phyloP scores from a whole-genome alignment of 2,113 vertebrate genomes.

The Laterallus jamaicensis region DNA sequence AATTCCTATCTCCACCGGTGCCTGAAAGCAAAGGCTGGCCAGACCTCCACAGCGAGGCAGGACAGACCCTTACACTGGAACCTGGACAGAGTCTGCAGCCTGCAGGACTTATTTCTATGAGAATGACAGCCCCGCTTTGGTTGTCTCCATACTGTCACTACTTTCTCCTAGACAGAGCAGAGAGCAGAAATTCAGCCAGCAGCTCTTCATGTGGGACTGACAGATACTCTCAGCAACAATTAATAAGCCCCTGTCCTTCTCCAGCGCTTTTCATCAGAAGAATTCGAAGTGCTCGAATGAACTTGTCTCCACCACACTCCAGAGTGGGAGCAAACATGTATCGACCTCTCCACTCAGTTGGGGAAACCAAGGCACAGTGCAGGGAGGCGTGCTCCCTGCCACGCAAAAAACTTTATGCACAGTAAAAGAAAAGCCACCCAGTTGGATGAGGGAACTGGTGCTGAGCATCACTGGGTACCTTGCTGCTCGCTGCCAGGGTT shows the following conservation, averaged over 20 bases:
- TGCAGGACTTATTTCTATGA: not conserved
- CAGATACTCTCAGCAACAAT: constrained; percentile 42
- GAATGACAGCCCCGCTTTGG: not conserved
- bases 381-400: not conserved
- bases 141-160: not conserved
- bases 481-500: rapidly evolving
- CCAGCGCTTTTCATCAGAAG: not conserved
- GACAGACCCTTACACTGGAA: not conserved
- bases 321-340: rapidly evolving
- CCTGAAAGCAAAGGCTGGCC: not conserved
- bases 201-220: not conserved
- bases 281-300: not conserved
- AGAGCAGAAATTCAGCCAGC: not conserved
- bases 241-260: constrained; percentile 37
- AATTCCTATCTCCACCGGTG: not conserved
- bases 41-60: not conserved
- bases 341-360: not conserved
- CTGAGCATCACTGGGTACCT: rapidly evolving
- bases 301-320: not conserved
- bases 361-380: not conserved
- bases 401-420: not conserved
- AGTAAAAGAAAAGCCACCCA: not conserved
- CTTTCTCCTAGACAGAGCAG: not conserved
- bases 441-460: not conserved
- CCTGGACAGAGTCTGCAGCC: not conserved